Conservation (phyloP, 2,797 vertebrate genomes). For the Syndactyla subalaris region DNA sequence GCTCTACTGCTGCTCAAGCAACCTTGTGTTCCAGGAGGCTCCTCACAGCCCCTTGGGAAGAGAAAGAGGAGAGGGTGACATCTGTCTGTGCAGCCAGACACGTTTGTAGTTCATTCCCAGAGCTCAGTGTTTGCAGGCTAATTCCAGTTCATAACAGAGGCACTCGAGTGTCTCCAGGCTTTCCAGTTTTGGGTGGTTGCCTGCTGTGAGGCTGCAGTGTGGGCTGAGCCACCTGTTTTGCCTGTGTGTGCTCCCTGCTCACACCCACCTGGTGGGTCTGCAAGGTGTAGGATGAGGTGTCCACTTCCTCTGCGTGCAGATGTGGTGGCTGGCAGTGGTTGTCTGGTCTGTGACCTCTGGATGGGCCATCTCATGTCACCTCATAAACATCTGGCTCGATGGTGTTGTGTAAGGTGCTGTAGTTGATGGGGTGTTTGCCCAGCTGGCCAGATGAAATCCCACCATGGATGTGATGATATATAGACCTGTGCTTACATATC, state of each 20-base stretch:
- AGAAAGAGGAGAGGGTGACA: neutral
- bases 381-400: rapidly evolving
- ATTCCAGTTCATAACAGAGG: neutral
- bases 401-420: neutral
- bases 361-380: neutral
- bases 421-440: neutral
- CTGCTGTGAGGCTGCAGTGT: neutral
- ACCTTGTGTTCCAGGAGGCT: neutral
- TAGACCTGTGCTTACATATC: rapidly evolving
- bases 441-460: neutral
- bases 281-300: neutral
- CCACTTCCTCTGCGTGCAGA: rapidly evolving
- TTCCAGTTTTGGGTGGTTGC: neutral
- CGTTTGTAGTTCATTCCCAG: neutral
- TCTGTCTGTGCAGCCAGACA: neutral
- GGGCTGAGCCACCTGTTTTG: neutral
- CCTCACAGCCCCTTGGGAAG: neutral
- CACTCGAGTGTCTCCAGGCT: neutral
- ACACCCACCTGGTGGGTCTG: no score
- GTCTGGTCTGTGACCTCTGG: neutral
- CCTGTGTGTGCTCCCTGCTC: neutral
- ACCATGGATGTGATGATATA: neutral
- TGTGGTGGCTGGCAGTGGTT: neutral
- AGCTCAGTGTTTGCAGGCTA: neutral
- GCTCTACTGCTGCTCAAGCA: neutral